Conservation (phyloP, 1,140 invertebrate genomes). For the Eumaeus atala region DNA sequence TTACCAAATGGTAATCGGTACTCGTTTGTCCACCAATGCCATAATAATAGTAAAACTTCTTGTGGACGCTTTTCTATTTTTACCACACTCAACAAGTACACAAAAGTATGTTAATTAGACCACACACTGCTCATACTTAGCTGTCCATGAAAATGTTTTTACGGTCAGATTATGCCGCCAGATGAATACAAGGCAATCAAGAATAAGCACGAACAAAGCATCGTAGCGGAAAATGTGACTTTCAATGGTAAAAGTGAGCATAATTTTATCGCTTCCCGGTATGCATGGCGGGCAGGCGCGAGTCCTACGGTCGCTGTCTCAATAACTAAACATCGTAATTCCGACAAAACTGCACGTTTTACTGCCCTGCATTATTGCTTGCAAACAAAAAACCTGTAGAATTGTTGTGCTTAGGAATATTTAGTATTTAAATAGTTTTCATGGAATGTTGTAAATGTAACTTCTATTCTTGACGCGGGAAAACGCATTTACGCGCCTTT, state of each 20-base stretch:
- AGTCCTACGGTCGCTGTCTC: constrained; percentile 34
- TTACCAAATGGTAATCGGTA: too few relatives aligned
- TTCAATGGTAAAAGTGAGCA: constrained; percentile 60
- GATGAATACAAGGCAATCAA: constrained; percentile 61
- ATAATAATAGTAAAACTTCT: too few relatives aligned
- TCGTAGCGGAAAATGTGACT: constrained; percentile 62
- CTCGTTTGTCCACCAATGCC: too few relatives aligned
- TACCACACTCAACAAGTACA: too few relatives aligned
- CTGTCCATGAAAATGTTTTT: constrained; percentile 51
- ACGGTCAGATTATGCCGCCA: constrained; percentile 56
- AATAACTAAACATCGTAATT: constrained; percentile 40
- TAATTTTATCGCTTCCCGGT: constrained; percentile 59
- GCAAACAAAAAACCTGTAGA: constrained; percentile 2
- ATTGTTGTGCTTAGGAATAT: constrained; percentile 7
- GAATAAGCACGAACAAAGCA: constrained; percentile 53
- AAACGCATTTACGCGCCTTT: too few relatives aligned
- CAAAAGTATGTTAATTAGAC: constrained; percentile 5
- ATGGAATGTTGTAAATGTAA: too few relatives aligned
- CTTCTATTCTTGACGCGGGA: too few relatives aligned
- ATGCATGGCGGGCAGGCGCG: constrained; percentile 32
- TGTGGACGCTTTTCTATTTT: too few relatives aligned
- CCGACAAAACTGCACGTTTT: constrained; percentile 17
- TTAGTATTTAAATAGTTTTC: not conserved
- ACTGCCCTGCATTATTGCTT: not conserved
- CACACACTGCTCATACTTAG: constrained; percentile 19